Percentiles rank a stretch among this genome's conserved stretches.
These are phyloP conservation scores for Gymnocheta viridis DNA, from an alignment of 2,888 invertebrate genomes.

Conservation along the genomic window DNA sequence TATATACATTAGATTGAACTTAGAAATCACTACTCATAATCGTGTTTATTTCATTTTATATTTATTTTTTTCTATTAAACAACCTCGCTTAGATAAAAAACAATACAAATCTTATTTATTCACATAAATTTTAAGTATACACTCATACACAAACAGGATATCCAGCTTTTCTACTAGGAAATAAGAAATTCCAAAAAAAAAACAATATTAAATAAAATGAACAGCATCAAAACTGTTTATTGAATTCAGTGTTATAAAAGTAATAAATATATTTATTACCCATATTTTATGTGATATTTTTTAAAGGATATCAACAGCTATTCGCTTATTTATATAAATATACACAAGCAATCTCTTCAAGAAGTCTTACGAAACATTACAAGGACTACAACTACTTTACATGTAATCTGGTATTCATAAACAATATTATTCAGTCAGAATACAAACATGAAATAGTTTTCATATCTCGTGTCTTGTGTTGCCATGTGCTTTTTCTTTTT, in stretches of 20 bases:
- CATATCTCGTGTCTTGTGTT: constrained; percentile 17
- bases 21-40: neutral
- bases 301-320: constrained; percentile 73
- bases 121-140: constrained; percentile 13
- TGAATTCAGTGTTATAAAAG: constrained; percentile 57
- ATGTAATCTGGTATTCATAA: constrained; percentile 70
- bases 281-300: constrained; percentile 75
- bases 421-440: constrained; percentile 60
- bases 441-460: constrained; percentile 61
- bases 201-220: neutral
- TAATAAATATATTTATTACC: constrained; percentile 79
- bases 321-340: constrained; percentile 68
- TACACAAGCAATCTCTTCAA: neutral
- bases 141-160: neutral
- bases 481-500: neutral
- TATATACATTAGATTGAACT: too few species aligned
- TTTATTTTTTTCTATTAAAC: neutral
- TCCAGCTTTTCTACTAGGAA: constrained; percentile 28
- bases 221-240: constrained; percentile 51
- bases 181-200: constrained; percentile 17
- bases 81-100: constrained; percentile 13
- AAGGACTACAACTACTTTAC: constrained; percentile 66
- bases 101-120: constrained; percentile 24
- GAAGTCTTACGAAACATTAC: constrained; percentile 31
- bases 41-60: neutral